Conservation (phyloP, 2,113 vertebrate species). For the Microcebus ravelobensis region DNA sequence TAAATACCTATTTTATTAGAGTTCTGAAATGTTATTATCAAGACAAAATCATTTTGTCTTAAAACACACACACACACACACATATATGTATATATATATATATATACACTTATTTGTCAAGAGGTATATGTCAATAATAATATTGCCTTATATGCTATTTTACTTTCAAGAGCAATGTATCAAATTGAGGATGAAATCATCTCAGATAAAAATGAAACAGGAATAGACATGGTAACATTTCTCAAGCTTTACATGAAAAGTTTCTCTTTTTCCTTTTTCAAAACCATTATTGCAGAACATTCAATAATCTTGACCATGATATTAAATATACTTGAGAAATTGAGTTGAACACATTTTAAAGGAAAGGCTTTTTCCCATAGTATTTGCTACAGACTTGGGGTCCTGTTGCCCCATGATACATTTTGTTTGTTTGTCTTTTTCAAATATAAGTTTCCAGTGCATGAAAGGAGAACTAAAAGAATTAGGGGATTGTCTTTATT, state of each 20-base stretch:
- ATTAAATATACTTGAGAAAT: neutral
- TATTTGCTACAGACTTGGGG: neutral
- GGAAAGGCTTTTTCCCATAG: neutral
- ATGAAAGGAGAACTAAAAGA: neutral
- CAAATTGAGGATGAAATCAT: neutral
- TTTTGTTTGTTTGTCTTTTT: neutral
- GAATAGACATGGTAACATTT: neutral
- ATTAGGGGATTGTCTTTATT: neutral
- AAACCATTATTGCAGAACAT: neutral
- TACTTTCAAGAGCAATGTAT: neutral
- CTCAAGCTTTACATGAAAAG: neutral
- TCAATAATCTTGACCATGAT: neutral
- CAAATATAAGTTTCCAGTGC: neutral
- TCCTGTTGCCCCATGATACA: neutral
- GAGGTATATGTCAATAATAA: neutral
- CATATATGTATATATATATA: neutral
- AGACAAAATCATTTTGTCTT: neutral
- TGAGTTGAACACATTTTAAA: neutral
- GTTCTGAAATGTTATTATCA: neutral
- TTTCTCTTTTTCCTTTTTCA: neutral
- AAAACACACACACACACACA: neutral
- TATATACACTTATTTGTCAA: neutral
- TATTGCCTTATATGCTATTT: neutral
- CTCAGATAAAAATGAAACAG: neutral
- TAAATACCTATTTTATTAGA: neutral